Conservation (phyloP, 2,113 vertebrate species). For the Spermophilus dauricus region DNA sequence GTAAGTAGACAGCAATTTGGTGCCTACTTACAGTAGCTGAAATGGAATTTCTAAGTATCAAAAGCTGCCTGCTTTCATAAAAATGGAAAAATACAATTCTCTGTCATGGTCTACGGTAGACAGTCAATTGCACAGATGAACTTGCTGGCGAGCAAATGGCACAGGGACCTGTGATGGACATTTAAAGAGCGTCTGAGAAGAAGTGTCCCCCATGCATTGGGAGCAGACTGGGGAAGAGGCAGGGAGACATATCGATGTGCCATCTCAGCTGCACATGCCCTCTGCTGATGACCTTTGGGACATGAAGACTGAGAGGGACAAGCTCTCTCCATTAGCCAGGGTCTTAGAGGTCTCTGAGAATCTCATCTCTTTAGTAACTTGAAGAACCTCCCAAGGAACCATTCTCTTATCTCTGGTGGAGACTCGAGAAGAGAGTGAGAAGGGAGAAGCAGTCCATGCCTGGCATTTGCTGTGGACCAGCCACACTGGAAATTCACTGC, state of each 20-base stretch:
- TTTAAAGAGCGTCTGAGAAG: neutral
- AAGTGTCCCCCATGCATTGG: accelerated
- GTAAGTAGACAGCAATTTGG: neutral
- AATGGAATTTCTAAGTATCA: slow-evolving; percentile 52
- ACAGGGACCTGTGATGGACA: no score
- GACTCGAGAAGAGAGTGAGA: slow-evolving; percentile 87
- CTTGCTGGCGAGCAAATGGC: neutral
- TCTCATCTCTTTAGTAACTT: slow-evolving; percentile 88
- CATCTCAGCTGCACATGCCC: no score
- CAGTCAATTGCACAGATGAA: neutral
- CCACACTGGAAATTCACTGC: slow-evolving; percentile 92
- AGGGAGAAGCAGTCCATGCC: slow-evolving; percentile 90
- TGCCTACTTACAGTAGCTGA: neutral
- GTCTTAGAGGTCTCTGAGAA: accelerated
- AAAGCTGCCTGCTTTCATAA: slow-evolving; percentile 3
- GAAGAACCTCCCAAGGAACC: slow-evolving; percentile 89
- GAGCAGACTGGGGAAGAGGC: accelerated
- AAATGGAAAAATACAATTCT: neutral
- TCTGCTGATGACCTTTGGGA: no score
- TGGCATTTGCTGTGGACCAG: slow-evolving; percentile 92
- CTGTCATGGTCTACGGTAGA: neutral
- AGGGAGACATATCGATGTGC: no score
- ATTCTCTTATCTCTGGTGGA: slow-evolving; percentile 88
- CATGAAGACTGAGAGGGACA: neutral
- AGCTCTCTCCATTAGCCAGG: accelerated